These are phyloP conservation scores for Chloroceryle amazona DNA, from an alignment of 2,797 vertebrate species.

Conservation along the genomic window DNA sequence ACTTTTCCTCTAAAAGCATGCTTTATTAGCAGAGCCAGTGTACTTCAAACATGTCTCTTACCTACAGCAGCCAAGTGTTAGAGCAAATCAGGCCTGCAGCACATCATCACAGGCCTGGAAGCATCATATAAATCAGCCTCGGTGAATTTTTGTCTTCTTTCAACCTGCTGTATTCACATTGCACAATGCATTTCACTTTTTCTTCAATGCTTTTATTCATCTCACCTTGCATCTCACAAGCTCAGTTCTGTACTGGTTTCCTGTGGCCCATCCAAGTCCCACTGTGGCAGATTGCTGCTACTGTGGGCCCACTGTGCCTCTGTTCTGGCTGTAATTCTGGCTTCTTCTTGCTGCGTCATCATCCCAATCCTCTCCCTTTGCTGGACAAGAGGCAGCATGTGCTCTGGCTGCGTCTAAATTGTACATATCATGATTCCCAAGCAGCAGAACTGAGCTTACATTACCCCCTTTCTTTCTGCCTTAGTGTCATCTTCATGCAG, in stretches of 20 bases:
- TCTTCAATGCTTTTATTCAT: neutral
- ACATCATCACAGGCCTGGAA: neutral
- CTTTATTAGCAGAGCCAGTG: neutral
- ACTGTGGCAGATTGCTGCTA: neutral
- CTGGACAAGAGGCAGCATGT: neutral
- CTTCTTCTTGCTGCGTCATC: neutral
- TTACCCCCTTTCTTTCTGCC: neutral
- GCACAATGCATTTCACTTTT: neutral
- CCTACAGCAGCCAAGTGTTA: neutral
- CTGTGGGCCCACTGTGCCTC: accelerated
- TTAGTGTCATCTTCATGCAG: neutral
- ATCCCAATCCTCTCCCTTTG: neutral
- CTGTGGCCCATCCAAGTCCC: neutral
- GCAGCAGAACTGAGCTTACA: neutral
- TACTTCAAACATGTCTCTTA: neutral
- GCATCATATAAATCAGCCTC: neutral
- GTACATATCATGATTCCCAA: accelerated
- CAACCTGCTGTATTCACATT: neutral
- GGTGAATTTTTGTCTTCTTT: neutral
- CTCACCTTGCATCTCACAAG: accelerated
- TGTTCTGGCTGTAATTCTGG: neutral
- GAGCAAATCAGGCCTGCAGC: neutral
- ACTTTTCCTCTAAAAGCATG: neutral
- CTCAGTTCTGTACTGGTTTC: neutral
- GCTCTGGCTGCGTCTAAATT: neutral